Conservation (phyloP, 37 sponge, comb jelly and placozoan genomes). For the Bolinopsis microptera region DNA sequence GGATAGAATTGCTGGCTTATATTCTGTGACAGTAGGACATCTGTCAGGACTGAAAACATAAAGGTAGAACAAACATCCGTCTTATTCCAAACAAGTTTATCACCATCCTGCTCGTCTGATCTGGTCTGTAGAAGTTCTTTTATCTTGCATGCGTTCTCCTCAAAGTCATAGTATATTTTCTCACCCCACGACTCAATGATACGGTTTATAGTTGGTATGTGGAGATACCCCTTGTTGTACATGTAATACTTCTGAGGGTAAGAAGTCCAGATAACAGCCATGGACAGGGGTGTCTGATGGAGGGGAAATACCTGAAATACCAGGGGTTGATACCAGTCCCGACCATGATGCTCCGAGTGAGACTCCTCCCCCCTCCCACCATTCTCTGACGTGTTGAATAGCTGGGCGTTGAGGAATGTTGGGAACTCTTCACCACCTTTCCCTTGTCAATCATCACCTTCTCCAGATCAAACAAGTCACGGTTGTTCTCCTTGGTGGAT, state of each 20-base stretch:
- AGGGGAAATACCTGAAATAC: constrained; percentile 25
- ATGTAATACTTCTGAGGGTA: not conserved
- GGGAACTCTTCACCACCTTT: not conserved
- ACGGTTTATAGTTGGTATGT: not conserved
- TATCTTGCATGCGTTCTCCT: constrained; percentile 3
- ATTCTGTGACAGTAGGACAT: not conserved
- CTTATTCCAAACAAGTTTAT: not conserved
- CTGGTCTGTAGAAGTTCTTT: not conserved
- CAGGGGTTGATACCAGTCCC: not conserved
- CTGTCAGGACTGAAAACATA: not conserved
- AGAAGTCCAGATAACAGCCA: constrained; percentile 13
- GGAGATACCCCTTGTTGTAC: not conserved
- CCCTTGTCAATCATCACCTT: not conserved
- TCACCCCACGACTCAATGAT: constrained; percentile 23
- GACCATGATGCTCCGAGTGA: not conserved
- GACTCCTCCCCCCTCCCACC: not conserved
- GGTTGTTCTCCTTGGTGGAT: not conserved
- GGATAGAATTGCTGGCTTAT: not conserved
- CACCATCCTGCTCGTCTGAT: not conserved
- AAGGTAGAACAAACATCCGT: not conserved
- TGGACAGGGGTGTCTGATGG: not conserved
- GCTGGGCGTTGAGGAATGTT: not conserved
- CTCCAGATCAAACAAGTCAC: not conserved
- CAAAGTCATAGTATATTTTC: not conserved
- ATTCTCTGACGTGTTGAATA: not conserved